Percentiles rank a stretch among this genome's conserved stretches.
Conservation (phyloP, 2,113 vertebrate species). For the Hippolais icterina region DNA sequence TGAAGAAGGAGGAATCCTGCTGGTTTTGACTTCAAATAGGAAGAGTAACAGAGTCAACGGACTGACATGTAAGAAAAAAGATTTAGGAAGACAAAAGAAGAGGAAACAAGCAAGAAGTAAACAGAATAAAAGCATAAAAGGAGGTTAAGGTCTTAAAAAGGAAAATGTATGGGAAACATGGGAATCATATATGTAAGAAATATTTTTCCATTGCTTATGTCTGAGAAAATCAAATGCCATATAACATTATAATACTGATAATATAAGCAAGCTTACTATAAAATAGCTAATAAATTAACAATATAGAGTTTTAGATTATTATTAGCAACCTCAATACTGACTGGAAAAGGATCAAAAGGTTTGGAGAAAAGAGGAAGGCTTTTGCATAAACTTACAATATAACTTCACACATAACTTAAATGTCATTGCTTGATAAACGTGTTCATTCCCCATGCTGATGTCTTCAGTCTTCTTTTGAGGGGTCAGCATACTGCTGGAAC, state of each 20-base stretch:
- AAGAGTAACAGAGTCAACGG: not conserved
- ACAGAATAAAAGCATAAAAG: not conserved
- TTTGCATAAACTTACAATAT: not conserved
- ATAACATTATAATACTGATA: not conserved
- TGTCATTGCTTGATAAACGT: not conserved
- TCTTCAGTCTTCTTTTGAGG: not conserved
- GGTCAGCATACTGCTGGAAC: not conserved
- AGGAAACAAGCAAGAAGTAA: not conserved
- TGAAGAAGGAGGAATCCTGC: not conserved
- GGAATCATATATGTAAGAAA: not conserved
- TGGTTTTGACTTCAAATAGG: slow-evolving; percentile 20
- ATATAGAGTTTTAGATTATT: not conserved
- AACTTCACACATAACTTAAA: not conserved
- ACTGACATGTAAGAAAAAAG: not conserved
- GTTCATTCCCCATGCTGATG: not conserved
- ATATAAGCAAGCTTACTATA: not conserved
- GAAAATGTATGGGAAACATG: not conserved
- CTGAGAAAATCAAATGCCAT: not conserved
- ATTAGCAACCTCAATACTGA: not conserved
- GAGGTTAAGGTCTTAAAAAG: not conserved
- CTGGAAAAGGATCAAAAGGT: not conserved
- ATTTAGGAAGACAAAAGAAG: not conserved
- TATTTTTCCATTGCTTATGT: not conserved
- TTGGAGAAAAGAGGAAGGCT: not conserved
- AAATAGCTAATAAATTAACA: not conserved